A percentile compares a stretch with the other conserved stretches of the same genome.
phyloP scores from a whole-genome alignment of 1,140 invertebrate genomes.

The Brachionus calyciflorus region DNA sequence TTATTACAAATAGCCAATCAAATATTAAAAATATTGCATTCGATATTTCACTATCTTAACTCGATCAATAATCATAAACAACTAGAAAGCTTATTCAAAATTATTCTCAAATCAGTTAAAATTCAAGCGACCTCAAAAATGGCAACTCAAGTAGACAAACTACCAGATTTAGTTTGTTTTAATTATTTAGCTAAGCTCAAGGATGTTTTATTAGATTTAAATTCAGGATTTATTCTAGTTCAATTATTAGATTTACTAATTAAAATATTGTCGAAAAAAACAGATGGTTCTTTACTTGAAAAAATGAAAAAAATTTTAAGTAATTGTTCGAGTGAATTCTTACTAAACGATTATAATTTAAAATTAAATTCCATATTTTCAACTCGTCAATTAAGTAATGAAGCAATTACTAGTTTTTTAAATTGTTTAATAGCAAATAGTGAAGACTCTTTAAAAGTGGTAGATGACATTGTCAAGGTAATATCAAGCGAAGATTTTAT shows the following conservation, averaged over 20 bases:
- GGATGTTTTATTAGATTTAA: constrained; percentile 21
- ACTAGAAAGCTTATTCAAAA: neutral
- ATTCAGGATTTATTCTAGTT: neutral
- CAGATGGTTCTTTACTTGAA: neutral
- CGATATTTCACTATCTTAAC: neutral
- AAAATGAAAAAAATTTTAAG: constrained; percentile 35
- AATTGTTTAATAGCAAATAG: neutral
- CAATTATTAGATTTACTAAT: constrained; percentile 8
- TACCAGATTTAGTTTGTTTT: neutral
- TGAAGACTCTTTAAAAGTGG: neutral
- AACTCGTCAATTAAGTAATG: constrained; percentile 13
- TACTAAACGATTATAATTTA: constrained; percentile 20
- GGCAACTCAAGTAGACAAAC: constrained; percentile 17
- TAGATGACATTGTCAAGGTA: neutral
- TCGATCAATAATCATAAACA: neutral
- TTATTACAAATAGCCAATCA: constrained; percentile 4
- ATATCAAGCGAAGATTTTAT: constrained; percentile 9
- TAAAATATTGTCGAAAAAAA: constrained; percentile 34
- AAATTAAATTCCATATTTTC: constrained; percentile 4
- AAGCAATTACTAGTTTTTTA: neutral
- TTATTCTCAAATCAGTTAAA: constrained; percentile 22
- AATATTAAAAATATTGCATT: neutral
- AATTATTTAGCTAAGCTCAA: constrained; percentile 34
- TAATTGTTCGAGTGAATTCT: constrained; percentile 17
- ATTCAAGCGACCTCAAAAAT: constrained; percentile 21